Conservation (phyloP, 2,113 vertebrate genomes). For the Gobius niger region DNA sequence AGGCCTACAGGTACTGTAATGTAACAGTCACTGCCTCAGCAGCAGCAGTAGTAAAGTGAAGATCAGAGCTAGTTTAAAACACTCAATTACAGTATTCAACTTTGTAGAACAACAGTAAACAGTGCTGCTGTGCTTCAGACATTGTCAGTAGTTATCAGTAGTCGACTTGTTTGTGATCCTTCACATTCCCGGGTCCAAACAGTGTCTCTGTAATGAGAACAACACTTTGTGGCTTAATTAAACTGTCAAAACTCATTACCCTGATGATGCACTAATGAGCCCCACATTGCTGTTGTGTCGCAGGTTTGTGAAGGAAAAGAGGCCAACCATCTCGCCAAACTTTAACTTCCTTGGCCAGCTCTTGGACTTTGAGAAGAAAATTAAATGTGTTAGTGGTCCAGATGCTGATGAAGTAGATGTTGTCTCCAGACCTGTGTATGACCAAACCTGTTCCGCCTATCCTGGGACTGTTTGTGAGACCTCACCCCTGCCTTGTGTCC, state of each 20-base stretch:
- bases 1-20: constrained; percentile 79
- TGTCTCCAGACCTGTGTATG: not conserved
- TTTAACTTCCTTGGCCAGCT: constrained; percentile 85
- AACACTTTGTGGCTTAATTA: constrained; percentile 27
- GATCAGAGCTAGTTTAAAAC: no score
- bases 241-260: constrained; percentile 15
- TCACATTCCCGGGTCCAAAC: constrained; percentile 10
- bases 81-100: no score
- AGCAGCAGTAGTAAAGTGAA: no score
- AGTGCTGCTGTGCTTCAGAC: not conserved
- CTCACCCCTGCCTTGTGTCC: constrained; percentile 52
- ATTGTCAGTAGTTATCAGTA: not conserved
- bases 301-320: constrained; percentile 84
- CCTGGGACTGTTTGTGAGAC: constrained; percentile 35
- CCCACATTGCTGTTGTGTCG: not conserved
- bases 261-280: constrained; percentile 17
- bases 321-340: constrained; percentile 83
- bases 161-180: constrained; percentile 4
- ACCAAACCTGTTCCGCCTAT: not conserved
- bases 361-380: constrained; percentile 93
- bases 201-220: constrained; percentile 26
- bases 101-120: not conserved
- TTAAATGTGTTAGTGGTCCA: constrained; percentile 75
- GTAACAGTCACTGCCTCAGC: no score
- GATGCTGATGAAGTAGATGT: constrained; percentile 7